Evolutionary conservation across 2,888 invertebrate species (phyloP), one percentile per base, ranked within the genome.

Genomic region (Plusia festucae): DNA sequence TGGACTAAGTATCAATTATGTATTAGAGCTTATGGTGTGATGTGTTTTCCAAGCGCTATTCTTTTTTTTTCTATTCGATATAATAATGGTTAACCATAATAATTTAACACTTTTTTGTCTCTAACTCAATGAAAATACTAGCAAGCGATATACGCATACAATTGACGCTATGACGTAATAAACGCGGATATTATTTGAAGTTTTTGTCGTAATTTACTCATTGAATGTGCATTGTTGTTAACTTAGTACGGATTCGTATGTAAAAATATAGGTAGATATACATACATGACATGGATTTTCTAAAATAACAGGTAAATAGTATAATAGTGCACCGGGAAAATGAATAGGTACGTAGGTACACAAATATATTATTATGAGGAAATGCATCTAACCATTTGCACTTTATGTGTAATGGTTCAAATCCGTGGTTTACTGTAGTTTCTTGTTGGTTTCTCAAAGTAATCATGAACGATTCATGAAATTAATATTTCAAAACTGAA

Each of bases 141-240:
- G 40, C 15, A 40, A 40, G n/a, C n/a, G 4, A n/a, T 40, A 15
- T 34, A 40, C 20, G 20, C 22, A 49, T 30, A 52, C 34, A 53
- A 40, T 59, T 56, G 1, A 32, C 56, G 72, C 20, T 57, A 66
- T 56, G 1, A 32, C 56, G 72, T 24, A 60, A 66, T 65, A 20
- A n/a, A 53, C 4, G 46, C 32, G 30, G 53, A 60, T 60, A 53
- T 65, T 20, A 40, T 34, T 53, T 32, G 18, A 24, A 57, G 53
- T 56, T 65, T 65, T 60, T 53, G n/a, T 46, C 18, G 16, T 46
- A 7, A 46, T 11, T 11, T 7, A 9, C 5, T 30, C 9, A 9
- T 9, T 46, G 46, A 18, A 16, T 2, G 46, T 8, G 2, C 44
- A 16, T 16, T 44, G 44, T 16, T 44, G 2, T 9, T 44, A 44